Base-by-base conservation (phyloP, 2,797 vertebrate species). In the Corythornis leucogaster region DNA sequence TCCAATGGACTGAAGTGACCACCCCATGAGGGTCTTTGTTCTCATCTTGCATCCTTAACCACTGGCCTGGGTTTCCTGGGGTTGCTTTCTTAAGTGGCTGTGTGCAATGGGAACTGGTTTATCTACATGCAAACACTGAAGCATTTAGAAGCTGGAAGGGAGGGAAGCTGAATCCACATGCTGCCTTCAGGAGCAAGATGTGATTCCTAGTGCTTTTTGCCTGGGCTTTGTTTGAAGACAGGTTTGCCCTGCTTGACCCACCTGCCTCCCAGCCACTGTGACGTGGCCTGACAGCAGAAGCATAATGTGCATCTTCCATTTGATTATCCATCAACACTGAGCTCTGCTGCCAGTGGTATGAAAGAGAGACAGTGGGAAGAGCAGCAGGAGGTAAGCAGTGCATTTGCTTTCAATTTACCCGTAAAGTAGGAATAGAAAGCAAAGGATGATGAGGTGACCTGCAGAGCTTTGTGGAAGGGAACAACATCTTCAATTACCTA, bases 401-500 rank as follows among this genome's bases (percentile, higher is more conserved):
- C 15, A 1, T 59, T 96, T 1, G 0, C 25, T 87, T 93, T 90
- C 86, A 30, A 57, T 89, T 93, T 31, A 75, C 40, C 62, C 66
- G 5, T 28, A 63, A 76, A 87, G 69, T 35, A 80, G 61, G 84
- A 85, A n/a, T 2, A 25, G 24, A 68, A 68, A 64, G 66, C 38
- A 48, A 85, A 69, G 28, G 51, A 82, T 63, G 90, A 80, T 57
- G 75, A 77, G 94, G 62, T 71, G 75, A 58, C 91, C 86, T 69
- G 76, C 84, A 92, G 79, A 83, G 84, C 59, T 85, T 61, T 76
- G 81, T 66, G 42, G 66, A 92, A 87, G 22, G 67, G 48, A 92
- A 73, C 45, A 75, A 82, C 26, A 69, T 93, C 93, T 90, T 75
- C 84, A 92, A 33, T 94, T 96, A 93, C 50, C 84, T n/a, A 3